phyloP scores from a whole-genome alignment of 2,888 invertebrate genomes.

The Tinea pellionella region DNA sequence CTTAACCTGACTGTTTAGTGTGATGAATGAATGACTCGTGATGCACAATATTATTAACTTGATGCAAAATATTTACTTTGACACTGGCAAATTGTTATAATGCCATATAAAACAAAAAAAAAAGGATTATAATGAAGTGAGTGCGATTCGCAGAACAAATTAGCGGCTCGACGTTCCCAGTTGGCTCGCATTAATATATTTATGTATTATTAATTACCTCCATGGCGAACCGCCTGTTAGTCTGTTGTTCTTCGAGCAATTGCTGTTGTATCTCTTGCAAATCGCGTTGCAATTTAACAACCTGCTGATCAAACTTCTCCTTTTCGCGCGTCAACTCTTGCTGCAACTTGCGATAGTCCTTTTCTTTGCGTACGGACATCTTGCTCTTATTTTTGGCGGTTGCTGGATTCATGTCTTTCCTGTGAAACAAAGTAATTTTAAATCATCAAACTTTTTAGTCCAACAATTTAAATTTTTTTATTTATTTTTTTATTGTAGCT shows the following conservation, averaged over 20 bases:
- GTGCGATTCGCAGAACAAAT: too few relatives aligned
- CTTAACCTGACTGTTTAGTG: too few relatives aligned
- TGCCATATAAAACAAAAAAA: too few relatives aligned
- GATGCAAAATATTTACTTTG: too few relatives aligned
- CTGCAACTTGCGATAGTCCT: constrained; percentile 93
- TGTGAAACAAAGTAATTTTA: constrained; percentile 26
- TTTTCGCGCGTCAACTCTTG: constrained; percentile 94
- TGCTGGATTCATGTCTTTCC: constrained; percentile 73
- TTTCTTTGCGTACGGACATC: constrained; percentile 88
- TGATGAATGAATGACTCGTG: too few relatives aligned
- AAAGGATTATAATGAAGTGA: too few relatives aligned
- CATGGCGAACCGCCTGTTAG: constrained; percentile 85
- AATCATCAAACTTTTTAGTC: too few relatives aligned
- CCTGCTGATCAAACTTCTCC: constrained; percentile 92
- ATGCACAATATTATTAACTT: too few relatives aligned
- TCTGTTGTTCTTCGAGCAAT: constrained; percentile 83
- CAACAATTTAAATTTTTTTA: not conserved
- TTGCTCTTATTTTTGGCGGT: constrained; percentile 84
- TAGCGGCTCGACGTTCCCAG: too few relatives aligned
- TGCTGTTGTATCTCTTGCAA: constrained; percentile 88
- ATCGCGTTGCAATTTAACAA: constrained; percentile 85
- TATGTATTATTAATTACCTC: constrained; percentile 60
- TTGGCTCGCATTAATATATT: not conserved
- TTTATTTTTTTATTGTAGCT: too few relatives aligned
- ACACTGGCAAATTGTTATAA: too few relatives aligned